Percentiles rank a stretch among this genome's conserved stretches.
Evolutionary conservation across 2,888 invertebrate species (phyloP).

Genomic region (Tuberolachnus salignus): DNA sequence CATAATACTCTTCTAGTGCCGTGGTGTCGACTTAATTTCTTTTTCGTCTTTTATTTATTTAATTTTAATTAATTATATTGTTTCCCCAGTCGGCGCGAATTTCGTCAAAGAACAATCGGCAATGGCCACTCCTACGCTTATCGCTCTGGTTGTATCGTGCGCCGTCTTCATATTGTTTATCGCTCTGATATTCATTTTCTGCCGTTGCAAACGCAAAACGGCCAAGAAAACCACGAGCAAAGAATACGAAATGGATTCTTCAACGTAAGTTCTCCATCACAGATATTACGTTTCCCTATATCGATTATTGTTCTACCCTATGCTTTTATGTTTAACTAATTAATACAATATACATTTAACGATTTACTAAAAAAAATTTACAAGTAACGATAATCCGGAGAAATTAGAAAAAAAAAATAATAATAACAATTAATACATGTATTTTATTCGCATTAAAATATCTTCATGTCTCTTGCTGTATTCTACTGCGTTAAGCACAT

Average conservation of each 20-base stretch:
- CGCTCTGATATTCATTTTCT: conserved; percentile 79
- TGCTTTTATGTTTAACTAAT: conserved; percentile 13
- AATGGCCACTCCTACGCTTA: conserved; percentile 77
- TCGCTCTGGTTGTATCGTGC: conserved; percentile 79
- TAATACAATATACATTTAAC: conserved; percentile 28
- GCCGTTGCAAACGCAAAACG: conserved; percentile 81
- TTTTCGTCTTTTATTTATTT: no score
- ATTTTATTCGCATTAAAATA: not conserved
- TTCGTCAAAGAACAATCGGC: conserved; percentile 80
- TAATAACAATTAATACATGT: no score
- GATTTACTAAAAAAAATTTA: conserved; percentile 29
- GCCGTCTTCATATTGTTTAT: conserved; percentile 80
- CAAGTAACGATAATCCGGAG: no score
- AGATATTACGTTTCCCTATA: not conserved
- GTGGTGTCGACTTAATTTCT: no score
- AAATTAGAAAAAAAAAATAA: conserved; percentile 2
- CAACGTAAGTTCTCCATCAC: conserved; percentile 59
- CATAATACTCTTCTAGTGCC: no score
- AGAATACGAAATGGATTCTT: conserved; percentile 88
- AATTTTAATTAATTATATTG: conserved; percentile 55
- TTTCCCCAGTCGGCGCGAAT: conserved; percentile 75
- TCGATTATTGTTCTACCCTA: not conserved
- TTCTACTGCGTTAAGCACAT: not conserved
- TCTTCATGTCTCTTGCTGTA: conserved; percentile 1
- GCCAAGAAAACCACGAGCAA: conserved; percentile 82